Evolutionary conservation across 2,113 vertebrate genomes (phyloP).

Genomic region (Dromaius novaehollandiae): DNA sequence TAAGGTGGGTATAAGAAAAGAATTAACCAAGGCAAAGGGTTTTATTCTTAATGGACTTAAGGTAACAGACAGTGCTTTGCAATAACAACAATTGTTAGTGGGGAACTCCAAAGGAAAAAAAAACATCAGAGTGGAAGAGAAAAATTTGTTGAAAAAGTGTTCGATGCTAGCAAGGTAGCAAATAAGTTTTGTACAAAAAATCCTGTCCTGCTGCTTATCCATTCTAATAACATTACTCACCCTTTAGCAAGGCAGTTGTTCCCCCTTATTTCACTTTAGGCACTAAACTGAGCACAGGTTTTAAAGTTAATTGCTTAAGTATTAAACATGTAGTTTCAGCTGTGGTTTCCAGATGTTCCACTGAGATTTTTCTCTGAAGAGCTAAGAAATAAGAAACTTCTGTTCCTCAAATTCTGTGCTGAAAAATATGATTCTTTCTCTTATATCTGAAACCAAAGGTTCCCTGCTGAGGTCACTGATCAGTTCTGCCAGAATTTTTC

Average conservation of each 20-base stretch:
- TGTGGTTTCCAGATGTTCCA: not conserved
- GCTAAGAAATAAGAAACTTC: not conserved
- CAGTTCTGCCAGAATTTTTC: not conserved
- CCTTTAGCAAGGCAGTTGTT: not conserved
- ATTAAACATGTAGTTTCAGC: not conserved
- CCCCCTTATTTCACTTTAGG: not conserved
- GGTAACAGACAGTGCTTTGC: not conserved
- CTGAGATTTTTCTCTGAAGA: not conserved
- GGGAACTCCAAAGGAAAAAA: not conserved
- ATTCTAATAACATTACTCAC: not conserved
- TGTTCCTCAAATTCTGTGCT: not conserved
- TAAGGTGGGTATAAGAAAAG: not conserved
- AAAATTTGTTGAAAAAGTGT: not conserved
- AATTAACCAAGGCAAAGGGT: not conserved
- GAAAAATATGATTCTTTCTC: not conserved
- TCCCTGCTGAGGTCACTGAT: not conserved
- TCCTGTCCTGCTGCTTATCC: not conserved
- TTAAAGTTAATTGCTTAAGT: not conserved
- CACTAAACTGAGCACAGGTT: not conserved
- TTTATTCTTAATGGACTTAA: not conserved
- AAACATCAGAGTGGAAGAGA: not conserved
- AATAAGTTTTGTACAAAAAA: not conserved
- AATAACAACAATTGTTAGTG: not conserved
- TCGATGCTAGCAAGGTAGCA: not conserved
- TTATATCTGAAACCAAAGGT: not conserved